Evolutionary conservation across 2,113 vertebrate genomes (phyloP).

Genomic region (Carollia perspicillata): DNA sequence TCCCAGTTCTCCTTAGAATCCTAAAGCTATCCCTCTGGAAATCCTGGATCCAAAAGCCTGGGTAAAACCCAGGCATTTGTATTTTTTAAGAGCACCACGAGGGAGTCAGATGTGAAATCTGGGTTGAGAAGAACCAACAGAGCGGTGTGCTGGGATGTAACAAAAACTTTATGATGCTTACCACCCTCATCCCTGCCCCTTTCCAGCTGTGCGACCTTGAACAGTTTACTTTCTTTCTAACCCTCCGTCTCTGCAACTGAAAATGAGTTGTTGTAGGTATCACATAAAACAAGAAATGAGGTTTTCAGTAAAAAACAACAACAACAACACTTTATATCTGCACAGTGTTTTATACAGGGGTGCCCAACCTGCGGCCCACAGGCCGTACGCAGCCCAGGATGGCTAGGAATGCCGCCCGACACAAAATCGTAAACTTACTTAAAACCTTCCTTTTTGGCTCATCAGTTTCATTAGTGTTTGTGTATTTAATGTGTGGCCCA

Average conservation of each 20-base stretch:
- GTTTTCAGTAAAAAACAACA: neutral
- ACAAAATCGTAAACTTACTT: too few species aligned
- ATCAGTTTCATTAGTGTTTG: too few species aligned
- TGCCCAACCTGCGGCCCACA: too few species aligned
- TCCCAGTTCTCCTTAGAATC: constrained; percentile 6
- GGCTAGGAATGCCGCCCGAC: too few species aligned
- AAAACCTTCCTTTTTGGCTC: too few species aligned
- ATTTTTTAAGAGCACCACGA: constrained; percentile 14
- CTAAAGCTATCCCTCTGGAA: neutral
- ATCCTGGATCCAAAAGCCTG: neutral
- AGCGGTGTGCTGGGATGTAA: neutral
- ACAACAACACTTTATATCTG: neutral
- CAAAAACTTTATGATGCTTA: neutral
- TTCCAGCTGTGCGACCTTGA: neutral
- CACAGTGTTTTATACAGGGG: neutral
- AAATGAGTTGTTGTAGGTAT: neutral
- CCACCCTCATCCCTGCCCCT: neutral
- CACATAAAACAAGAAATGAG: constrained; percentile 33
- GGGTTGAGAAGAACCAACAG: constrained; percentile 7
- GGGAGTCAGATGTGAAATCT: neutral
- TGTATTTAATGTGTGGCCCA: too few species aligned
- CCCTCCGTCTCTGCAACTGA: neutral
- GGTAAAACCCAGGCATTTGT: neutral
- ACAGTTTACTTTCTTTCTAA: constrained; percentile 24
- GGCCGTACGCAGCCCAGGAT: too few species aligned